Evolutionary conservation across 2,797 vertebrate species (phyloP).

Genomic region (Hoplostethus atlanticus): DNA sequence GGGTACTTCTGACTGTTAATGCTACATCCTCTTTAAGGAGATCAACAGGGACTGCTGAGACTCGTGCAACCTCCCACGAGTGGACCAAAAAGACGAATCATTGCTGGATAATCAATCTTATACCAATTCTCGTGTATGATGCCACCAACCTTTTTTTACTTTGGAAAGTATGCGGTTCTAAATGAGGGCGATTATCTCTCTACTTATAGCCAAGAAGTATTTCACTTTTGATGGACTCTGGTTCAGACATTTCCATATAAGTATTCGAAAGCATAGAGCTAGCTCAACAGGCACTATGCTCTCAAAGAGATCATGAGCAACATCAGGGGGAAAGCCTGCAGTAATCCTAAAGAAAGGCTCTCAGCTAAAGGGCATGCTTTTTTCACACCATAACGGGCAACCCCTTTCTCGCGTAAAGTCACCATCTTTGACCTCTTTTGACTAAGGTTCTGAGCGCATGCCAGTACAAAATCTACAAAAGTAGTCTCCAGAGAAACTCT

Average conservation of each 20-base stretch:
- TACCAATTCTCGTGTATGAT: background rate
- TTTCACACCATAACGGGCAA: conserved; percentile 31
- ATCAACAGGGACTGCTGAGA: conserved; percentile 32
- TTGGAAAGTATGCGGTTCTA: conserved; percentile 15
- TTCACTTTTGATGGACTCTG: too few species aligned
- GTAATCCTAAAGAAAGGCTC: conserved; percentile 37
- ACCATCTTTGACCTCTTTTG: conserved; percentile 27
- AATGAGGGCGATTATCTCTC: conserved; percentile 18
- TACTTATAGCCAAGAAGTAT: too few species aligned
- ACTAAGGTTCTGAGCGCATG: conserved; percentile 15
- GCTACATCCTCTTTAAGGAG: conserved; percentile 16
- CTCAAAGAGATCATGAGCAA: conserved; percentile 24
- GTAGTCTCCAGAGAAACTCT: conserved; percentile 44
- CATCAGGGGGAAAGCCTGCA: conserved; percentile 19
- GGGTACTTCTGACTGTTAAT: background rate
- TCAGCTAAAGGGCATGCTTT: conserved; percentile 18
- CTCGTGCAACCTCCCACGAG: conserved; percentile 6
- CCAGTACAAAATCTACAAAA: conserved; percentile 42
- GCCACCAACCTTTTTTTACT: background rate
- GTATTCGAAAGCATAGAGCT: conserved; percentile 7
- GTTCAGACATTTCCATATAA: too few species aligned
- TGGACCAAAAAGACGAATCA: conserved; percentile 15
- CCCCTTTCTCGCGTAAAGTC: conserved; percentile 3
- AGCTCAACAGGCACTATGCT: conserved; percentile 18
- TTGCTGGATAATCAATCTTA: conserved; percentile 30